These are phyloP conservation scores for Nycticryphes semicollaris DNA, from an alignment of 2,113 vertebrate genomes.

Conservation along the genomic window DNA sequence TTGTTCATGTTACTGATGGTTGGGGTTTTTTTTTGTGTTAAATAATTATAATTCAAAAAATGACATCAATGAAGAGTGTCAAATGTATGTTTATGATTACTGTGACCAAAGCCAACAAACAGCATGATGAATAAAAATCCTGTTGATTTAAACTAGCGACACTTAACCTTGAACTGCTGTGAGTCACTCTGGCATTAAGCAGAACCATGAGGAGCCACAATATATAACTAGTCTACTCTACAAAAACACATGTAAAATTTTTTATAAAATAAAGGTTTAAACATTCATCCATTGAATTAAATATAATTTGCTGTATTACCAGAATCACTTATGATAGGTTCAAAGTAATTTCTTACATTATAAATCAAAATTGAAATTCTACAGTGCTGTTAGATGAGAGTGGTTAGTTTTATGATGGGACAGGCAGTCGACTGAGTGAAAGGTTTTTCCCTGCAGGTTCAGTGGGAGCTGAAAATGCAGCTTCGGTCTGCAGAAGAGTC, in stretches of 20 bases:
- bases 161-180: background rate
- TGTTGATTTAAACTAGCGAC: slow-evolving; percentile 3
- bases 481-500: background rate
- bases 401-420: background rate
- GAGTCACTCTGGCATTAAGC: background rate
- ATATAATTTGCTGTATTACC: background rate
- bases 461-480: background rate
- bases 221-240: background rate
- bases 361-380: background rate
- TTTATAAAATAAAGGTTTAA: slow-evolving; percentile 8
- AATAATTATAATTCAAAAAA: background rate
- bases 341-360: background rate
- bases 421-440: background rate
- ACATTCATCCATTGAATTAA: background rate
- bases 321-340: background rate
- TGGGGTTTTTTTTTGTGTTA: background rate
- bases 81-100: background rate
- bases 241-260: background rate
- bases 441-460: background rate
- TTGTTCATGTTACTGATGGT: background rate
- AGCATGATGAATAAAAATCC: background rate
- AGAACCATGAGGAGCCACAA: background rate
- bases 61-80: background rate
- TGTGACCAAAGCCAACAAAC: background rate
- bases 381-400: background rate